Evolutionary conservation across 2,113 vertebrate genomes (phyloP).

Genomic region (Pseudonaja textilis): DNA sequence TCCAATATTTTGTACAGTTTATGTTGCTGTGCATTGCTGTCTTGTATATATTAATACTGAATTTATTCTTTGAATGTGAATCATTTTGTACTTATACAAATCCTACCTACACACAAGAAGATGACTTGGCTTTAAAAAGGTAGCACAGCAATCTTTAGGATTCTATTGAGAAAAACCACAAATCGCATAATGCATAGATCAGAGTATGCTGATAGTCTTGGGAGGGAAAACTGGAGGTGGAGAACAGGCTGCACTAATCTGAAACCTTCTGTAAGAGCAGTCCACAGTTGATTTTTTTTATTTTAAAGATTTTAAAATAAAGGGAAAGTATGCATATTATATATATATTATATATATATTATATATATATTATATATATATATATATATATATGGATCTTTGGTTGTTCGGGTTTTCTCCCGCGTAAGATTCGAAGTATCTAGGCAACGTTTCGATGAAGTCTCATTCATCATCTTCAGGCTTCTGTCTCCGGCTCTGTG

Average conservation of each 20-base stretch:
- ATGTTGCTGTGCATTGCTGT: background rate
- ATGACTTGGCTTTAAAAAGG: background rate
- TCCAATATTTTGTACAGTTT: background rate
- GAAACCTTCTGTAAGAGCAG: background rate
- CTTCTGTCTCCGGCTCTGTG: too few relatives aligned
- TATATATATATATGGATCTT: too few relatives aligned
- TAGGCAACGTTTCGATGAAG: too few relatives aligned
- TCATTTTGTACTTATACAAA: background rate
- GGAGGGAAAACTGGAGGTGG: background rate
- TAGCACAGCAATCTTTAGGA: background rate
- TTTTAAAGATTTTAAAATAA: background rate
- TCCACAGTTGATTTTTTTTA: too few relatives aligned
- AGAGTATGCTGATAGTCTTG: background rate
- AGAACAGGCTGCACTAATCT: background rate
- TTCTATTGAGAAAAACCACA: background rate
- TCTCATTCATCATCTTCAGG: too few relatives aligned
- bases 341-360: too few relatives aligned
- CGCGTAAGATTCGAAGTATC: too few relatives aligned
- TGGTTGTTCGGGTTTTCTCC: too few relatives aligned
- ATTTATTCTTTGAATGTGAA: background rate
- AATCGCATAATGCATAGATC: background rate
- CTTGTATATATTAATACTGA: background rate
- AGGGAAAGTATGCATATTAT: background rate
- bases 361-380: too few relatives aligned
- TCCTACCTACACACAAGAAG: background rate